Evolutionary conservation across 2,888 invertebrate genomes (phyloP), one percentile per base, ranked within the genome.

Genomic region (Pyrrhia umbra): DNA sequence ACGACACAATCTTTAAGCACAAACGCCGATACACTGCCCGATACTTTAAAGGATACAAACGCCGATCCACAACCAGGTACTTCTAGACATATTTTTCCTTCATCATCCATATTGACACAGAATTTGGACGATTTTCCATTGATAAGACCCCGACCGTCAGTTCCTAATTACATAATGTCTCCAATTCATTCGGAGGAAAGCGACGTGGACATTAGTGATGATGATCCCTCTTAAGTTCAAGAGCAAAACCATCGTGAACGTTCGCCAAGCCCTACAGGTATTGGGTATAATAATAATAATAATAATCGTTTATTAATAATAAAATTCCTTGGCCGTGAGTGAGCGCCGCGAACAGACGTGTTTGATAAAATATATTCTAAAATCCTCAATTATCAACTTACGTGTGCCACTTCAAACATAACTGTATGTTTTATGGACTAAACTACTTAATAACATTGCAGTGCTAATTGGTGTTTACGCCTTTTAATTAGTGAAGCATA

Each of bases 1-100:
- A n/a, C n/a, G 37, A 37, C 16, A 47, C 56, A 37, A 56, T 37
- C 46, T 56, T 56, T 47, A 47, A n/a, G n/a, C n/a, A n/a, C n/a
- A n/a, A n/a, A n/a, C n/a, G n/a, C n/a, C n/a, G n/a, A n/a, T n/a
- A n/a, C n/a, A n/a, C n/a, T n/a, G n/a, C n/a, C n/a, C n/a, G n/a
- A n/a, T n/a, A n/a, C n/a, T n/a, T n/a, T n/a, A n/a, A n/a, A n/a
- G n/a, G 39, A 56, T 56, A 39, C 46, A 46, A 60, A 52, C 34
- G 52, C 37, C 37, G 27, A 60, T 43, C 52, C 60, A 52, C 60
- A 60, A 45, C 60, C 60, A 43, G 45, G 45, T 60, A 60, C 60
- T 45, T 60, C 52, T 18, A 52, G 42, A 43, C 45, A 34, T 21
- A 52, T 45, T 60, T 43, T 60, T n/a, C n/a, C n/a, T 52, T 60